phyloP scores from a whole-genome alignment of 2,797 vertebrate species.

The Anas flavirostris region DNA sequence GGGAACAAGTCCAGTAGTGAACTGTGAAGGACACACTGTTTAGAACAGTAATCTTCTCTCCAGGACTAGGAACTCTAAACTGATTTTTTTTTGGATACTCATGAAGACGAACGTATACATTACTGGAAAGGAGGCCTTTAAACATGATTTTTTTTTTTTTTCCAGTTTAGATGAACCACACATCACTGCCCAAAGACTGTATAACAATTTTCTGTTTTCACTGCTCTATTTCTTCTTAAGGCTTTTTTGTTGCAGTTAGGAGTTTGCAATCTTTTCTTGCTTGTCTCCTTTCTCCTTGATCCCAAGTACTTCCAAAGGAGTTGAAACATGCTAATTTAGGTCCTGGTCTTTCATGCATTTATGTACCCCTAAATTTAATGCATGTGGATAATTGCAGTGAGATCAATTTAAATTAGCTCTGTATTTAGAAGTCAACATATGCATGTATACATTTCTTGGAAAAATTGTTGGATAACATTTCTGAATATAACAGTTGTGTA shows the following conservation, averaged over 20 bases:
- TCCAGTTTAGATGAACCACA: not conserved
- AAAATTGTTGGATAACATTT: not conserved
- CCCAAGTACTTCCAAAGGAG: not conserved
- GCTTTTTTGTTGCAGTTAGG: slow-evolving; percentile 14
- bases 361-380: not conserved
- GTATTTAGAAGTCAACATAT: not conserved
- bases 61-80: not conserved
- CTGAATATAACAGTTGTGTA: not conserved
- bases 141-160: not conserved
- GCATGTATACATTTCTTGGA: not conserved
- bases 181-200: not conserved
- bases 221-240: slow-evolving; percentile 44
- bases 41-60: not conserved
- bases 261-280: slow-evolving; percentile 8
- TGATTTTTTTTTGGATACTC: not conserved
- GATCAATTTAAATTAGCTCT: not conserved
- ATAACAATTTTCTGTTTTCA: slow-evolving; percentile 22
- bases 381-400: not conserved
- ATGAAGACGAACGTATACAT: not conserved
- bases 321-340: not conserved
- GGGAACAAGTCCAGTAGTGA: not conserved
- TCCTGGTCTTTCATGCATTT: not conserved
- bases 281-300: not conserved
- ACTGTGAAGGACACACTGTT: slow-evolving; percentile 7
- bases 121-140: slow-evolving; percentile 7